A percentile compares a stretch with the other conserved stretches of the same genome.
phyloP scores from a whole-genome alignment of 1,140 invertebrate species.

The Anastatus disparis region DNA sequence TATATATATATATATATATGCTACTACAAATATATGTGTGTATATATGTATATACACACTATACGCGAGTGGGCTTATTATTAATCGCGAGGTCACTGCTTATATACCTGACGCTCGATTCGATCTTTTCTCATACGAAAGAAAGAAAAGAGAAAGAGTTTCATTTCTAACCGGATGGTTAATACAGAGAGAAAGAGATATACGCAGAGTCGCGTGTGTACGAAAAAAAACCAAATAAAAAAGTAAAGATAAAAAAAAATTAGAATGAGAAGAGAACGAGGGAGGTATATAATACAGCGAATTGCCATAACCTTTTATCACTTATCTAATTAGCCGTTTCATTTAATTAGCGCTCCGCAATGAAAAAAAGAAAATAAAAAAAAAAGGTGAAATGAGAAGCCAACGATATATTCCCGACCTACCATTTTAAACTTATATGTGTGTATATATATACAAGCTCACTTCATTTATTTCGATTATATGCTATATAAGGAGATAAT shows the following conservation, averaged over 20 bases:
- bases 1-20: not conserved
- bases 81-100: constrained; percentile 37
- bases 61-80: constrained; percentile 30
- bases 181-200: constrained; percentile 1
- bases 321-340: constrained; percentile 59
- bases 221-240: not conserved
- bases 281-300: constrained; percentile 14
- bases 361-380: no score
- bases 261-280: constrained; percentile 41
- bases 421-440: constrained; percentile 5
- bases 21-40: not conserved
- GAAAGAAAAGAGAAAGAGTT: no score
- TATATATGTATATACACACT: not conserved
- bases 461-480: not conserved
- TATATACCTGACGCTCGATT: constrained; percentile 24
- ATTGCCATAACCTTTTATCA: constrained; percentile 54
- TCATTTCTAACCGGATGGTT: no score
- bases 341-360: constrained; percentile 55
- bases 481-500: not conserved
- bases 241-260: not conserved
- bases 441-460: no score
- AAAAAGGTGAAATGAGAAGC: constrained; percentile 34
- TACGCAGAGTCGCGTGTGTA: not conserved
- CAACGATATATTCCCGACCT: constrained; percentile 42
- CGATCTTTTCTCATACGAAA: constrained; percentile 19